These are phyloP conservation scores for Bibio marci DNA, from an alignment of 2,888 invertebrate genomes.

Conservation along the genomic window DNA sequence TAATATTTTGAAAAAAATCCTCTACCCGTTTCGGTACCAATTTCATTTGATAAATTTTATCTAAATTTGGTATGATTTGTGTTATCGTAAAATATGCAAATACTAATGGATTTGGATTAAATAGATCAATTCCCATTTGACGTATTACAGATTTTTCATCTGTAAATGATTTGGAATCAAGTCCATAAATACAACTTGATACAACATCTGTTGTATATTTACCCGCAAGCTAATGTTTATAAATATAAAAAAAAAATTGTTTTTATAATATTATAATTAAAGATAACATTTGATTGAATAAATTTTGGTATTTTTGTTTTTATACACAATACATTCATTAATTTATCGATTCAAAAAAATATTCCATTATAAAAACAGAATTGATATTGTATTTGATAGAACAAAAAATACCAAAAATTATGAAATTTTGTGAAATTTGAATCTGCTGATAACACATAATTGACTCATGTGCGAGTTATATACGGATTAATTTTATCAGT, in stretches of 20 bases:
- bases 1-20: slow-evolving; percentile 10
- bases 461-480: too few relatives aligned
- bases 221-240: background rate
- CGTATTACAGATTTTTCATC: slow-evolving; percentile 7
- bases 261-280: slow-evolving; percentile 1
- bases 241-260: slow-evolving; percentile 1
- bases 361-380: too few relatives aligned
- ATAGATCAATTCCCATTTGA: slow-evolving; percentile 8
- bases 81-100: slow-evolving; percentile 5
- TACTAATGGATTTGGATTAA: slow-evolving; percentile 4
- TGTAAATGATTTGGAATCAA: slow-evolving; percentile 18
- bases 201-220: slow-evolving; percentile 13
- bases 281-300: too few relatives aligned
- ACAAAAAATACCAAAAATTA: too few relatives aligned
- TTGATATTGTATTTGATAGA: too few relatives aligned
- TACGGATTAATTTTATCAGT: too few relatives aligned
- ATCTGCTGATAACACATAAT: too few relatives aligned
- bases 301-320: too few relatives aligned
- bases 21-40: background rate
- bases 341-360: too few relatives aligned
- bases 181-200: slow-evolving; percentile 21
- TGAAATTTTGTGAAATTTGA: too few relatives aligned
- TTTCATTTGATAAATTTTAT: slow-evolving; percentile 7
- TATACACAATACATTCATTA: too few relatives aligned
- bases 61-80: slow-evolving; percentile 10